Conservation (phyloP, 2,888 invertebrate species). For the Hypomecis atomaria region DNA sequence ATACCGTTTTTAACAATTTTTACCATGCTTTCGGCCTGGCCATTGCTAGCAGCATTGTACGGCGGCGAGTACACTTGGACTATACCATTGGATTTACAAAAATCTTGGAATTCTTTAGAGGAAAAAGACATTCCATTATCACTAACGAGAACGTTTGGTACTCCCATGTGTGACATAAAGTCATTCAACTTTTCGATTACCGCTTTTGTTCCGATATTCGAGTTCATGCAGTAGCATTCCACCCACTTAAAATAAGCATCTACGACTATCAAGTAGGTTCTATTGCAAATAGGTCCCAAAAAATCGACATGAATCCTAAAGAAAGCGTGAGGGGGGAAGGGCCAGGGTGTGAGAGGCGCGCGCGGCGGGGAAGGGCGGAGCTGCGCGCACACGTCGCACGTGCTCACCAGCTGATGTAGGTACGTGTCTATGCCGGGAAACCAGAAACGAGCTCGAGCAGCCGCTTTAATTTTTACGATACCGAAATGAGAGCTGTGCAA, state of each 20-base stretch:
- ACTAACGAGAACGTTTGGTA: conserved; percentile 36
- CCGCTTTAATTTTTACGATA: conserved; percentile 30
- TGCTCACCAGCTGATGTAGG: conserved; percentile 28
- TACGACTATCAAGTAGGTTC: not conserved
- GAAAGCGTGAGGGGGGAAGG: conserved; percentile 19
- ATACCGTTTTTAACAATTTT: not conserved
- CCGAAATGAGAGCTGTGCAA: conserved; percentile 15
- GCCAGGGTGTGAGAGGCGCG: conserved; percentile 32
- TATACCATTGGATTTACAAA: conserved; percentile 41
- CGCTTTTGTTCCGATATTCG: conserved; percentile 1
- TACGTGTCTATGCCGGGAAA: conserved; percentile 40
- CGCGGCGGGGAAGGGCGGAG: not conserved
- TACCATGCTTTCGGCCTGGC: conserved; percentile 32
- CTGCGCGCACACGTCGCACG: conserved; percentile 5
- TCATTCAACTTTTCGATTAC: conserved; percentile 14
- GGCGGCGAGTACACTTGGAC: conserved; percentile 31
- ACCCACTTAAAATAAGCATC: not conserved
- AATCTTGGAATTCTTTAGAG: conserved; percentile 33
- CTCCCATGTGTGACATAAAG: conserved; percentile 13
- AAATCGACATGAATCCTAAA: not conserved
- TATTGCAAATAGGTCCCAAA: not conserved
- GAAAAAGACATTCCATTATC: conserved; percentile 42
- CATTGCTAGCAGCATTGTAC: conserved; percentile 31
- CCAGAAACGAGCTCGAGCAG: conserved; percentile 39
- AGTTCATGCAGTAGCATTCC: not conserved